These are phyloP conservation scores for Pilophorus perplexus DNA, from an alignment of 2,888 invertebrate species.

Conservation along the genomic window DNA sequence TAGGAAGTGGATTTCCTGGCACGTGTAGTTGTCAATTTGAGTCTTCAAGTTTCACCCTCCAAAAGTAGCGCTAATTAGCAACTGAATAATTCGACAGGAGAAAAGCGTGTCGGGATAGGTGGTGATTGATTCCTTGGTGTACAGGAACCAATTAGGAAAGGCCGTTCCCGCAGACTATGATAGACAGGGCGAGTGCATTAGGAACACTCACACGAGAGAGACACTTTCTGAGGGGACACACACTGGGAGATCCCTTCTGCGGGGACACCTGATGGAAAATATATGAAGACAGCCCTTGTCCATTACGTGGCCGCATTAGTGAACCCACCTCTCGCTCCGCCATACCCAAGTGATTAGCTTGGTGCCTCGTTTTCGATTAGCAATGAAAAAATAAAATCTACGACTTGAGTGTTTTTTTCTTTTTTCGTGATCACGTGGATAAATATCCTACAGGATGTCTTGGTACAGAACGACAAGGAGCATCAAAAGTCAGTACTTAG, in stretches of 20 bases:
- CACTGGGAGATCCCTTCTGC: background rate
- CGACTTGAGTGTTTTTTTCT: background rate
- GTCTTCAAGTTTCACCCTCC: background rate
- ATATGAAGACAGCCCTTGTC: slow-evolving; percentile 46
- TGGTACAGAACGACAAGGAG: too few relatives aligned
- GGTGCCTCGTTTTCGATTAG: slow-evolving; percentile 11
- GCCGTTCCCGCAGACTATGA: slow-evolving; percentile 20
- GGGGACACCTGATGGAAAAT: slow-evolving; percentile 45
- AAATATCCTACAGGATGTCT: too few relatives aligned
- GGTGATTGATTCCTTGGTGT: slow-evolving; percentile 36
- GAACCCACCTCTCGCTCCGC: slow-evolving; percentile 11
- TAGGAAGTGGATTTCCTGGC: background rate
- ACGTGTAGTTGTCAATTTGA: background rate
- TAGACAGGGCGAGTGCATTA: slow-evolving; percentile 39
- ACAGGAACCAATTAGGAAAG: background rate
- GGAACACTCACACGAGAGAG: slow-evolving; percentile 2
- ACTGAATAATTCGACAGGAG: slow-evolving; percentile 42
- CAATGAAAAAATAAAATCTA: too few relatives aligned
- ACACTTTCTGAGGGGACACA: slow-evolving; percentile 4
- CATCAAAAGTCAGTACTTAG: too few relatives aligned
- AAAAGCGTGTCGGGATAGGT: slow-evolving; percentile 21
- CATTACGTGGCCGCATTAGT: slow-evolving; percentile 44
- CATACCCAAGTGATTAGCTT: slow-evolving; percentile 3
- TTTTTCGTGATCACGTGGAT: background rate
- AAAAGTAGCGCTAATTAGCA: slow-evolving; percentile 3